Percentiles rank a stretch among this genome's conserved stretches.
Evolutionary conservation across 92 coral and sea anemone species (phyloP).

Genomic region (Epizoanthus scotinus): DNA sequence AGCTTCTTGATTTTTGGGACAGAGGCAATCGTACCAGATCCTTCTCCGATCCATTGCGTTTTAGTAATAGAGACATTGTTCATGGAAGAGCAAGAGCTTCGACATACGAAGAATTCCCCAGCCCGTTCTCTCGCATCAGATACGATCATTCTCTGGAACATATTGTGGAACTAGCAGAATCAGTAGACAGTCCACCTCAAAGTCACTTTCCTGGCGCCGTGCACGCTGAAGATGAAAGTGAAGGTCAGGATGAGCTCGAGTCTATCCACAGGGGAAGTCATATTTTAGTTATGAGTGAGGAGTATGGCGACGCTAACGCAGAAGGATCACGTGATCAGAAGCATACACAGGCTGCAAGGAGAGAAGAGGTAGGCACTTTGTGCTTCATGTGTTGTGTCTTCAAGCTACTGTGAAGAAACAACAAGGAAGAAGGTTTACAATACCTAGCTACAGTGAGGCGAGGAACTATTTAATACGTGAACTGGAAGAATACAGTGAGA

Average conservation of each 20-base stretch:
- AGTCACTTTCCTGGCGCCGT: background rate
- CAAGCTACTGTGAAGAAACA: too few species aligned
- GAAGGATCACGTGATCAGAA: too few species aligned
- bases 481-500: too few species aligned
- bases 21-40: background rate
- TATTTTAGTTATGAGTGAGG: too few species aligned
- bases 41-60: constrained; percentile 13
- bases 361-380: too few species aligned
- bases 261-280: too few species aligned
- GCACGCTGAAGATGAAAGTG: background rate
- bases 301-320: too few species aligned
- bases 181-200: background rate
- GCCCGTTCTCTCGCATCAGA: constrained; percentile 1
- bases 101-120: constrained; percentile 16
- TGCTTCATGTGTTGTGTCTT: too few species aligned
- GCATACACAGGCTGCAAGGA: too few species aligned
- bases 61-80: background rate
- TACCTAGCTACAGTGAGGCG: too few species aligned
- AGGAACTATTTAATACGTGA: too few species aligned
- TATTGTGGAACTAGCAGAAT: constrained; percentile 12
- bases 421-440: too few species aligned
- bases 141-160: constrained; percentile 23
- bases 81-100: constrained; percentile 4
- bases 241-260: background rate
- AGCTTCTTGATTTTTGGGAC: constrained; percentile 27